Evolutionary conservation across 2,888 invertebrate genomes (phyloP).

Genomic region (Agrilus biguttatus): DNA sequence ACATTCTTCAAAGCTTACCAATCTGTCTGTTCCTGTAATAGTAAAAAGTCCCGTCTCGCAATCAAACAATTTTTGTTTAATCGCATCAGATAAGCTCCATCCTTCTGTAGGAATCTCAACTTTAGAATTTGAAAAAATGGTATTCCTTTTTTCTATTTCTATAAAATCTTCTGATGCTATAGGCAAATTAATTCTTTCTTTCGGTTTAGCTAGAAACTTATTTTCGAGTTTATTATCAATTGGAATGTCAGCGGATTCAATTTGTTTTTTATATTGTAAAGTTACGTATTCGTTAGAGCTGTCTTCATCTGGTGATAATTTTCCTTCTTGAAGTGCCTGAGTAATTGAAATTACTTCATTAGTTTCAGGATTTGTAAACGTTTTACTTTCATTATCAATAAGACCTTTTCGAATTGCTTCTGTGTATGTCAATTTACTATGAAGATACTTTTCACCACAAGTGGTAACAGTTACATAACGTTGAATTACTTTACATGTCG

Average conservation of each 20-base stretch:
- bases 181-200: too few species aligned
- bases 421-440: slow-evolving; percentile 53
- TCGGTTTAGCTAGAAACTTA: too few species aligned
- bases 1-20: slow-evolving; percentile 77
- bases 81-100: slow-evolving; percentile 72
- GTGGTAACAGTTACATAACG: slow-evolving; percentile 65
- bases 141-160: too few species aligned
- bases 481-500: slow-evolving; percentile 72
- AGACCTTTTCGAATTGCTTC: slow-evolving; percentile 66
- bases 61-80: slow-evolving; percentile 68
- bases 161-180: too few species aligned
- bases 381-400: slow-evolving; percentile 63
- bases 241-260: not conserved
- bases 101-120: slow-evolving; percentile 71
- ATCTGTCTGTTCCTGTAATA: slow-evolving; percentile 73
- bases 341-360: slow-evolving; percentile 59
- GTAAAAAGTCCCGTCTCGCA: slow-evolving; percentile 70
- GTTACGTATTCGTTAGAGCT: slow-evolving; percentile 15
- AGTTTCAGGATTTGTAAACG: slow-evolving; percentile 62
- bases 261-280: too few species aligned
- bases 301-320: slow-evolving; percentile 44
- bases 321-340: slow-evolving; percentile 61
- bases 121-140: too few species aligned
- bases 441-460: slow-evolving; percentile 36
- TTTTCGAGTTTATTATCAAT: not conserved